Evolutionary conservation across 2,113 vertebrate species (phyloP), one percentile per base, ranked within the genome.

Genomic region (Boleophthalmus pectinirostris): DNA sequence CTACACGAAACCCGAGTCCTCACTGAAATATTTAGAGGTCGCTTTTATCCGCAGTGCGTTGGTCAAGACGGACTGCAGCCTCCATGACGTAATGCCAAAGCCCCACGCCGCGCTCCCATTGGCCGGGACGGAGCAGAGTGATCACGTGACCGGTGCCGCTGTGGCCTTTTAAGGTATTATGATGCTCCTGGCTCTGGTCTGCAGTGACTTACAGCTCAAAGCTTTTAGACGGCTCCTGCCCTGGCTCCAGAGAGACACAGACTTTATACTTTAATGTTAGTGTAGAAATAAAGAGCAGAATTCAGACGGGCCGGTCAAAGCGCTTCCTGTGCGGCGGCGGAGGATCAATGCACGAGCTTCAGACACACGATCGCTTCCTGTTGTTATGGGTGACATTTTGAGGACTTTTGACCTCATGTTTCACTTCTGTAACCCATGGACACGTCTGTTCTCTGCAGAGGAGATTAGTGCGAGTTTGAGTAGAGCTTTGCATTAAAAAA

Each of bases 1-100:
- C 77, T 88, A 81, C 84, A 85, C n/a, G 93, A 78, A 93, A 94
- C 89, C 80, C 33, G 89, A 94, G 85, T 84, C 79, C 90, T 92
- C 92, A 92, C 93, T 94, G 90, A 94, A 94, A 93, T 93, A 94
- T 93, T 94, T 92, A 94, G 69, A 85, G 89, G 83, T 38, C 77
- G 75, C 70, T 83, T 92, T 92, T 91, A 93, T 92, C 93, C 87
- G 93, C 93, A 93, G 87, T 94, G 93, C 92, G 88, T 89, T 92
- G 90, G 85, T 91, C 90, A 82, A 83, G 84, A 83, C 80, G 65
- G 82, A 78, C 86, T 85, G 87, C 75, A 73, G 81, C 80, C 83
- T 86, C 74, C 81, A 92, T 93, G 93, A 93, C 80, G 89, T 93
- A 91, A 93, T 92, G 90, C 79, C 77, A 72, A 23, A 85, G 82